Evolutionary conservation across 2,797 vertebrate species (phyloP), one percentile per base, ranked within the genome.

Genomic region (Typhlichthys subterraneus): DNA sequence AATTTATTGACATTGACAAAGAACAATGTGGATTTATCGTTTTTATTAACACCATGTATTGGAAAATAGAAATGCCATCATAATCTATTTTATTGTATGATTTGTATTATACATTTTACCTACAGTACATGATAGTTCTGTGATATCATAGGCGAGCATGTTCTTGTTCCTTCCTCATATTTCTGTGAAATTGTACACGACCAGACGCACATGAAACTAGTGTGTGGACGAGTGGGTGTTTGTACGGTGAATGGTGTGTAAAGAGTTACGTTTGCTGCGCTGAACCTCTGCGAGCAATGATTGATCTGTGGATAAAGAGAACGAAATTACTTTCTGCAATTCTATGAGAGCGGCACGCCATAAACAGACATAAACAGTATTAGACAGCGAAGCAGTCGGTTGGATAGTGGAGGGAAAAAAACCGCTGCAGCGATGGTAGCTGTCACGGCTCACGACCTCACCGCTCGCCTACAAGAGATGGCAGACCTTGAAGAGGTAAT

Each of bases 391-490:
- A 46, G 47, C 23, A 10, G 52, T 31, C 10, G n/a, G 45, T 60
- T 57, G 72, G 59, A 73, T 56, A 51, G 59, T 55, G 56, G 55
- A 19, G 53, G 8, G 15, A 54, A 23, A 23, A 23, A 19, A 52
- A 62, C 2, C 23, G 42, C 52, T 57, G 19, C 61, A 29, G n/a
- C 61, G 10, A 69, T 60, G 23, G 48, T 78, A 65, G 70, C 80
- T 81, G 82, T 85, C 84, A 77, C 62, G 58, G 78, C 67, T 73
- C 72, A 60, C 82, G 78, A 84, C 75, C 85, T 67, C 10, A 12
- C 48, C 68, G 68, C 75, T 80, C 57, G 53, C 45, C 71, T 79
- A 79, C 75, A 65, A 83, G 67, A 80, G 59, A 67, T 69, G 57
- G 61, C 55, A 70, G 77, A 77, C 75, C 80, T 84, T 65, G 67